These are phyloP conservation scores for Chionis minor DNA, from an alignment of 2,113 vertebrate species.

Conservation along the genomic window DNA sequence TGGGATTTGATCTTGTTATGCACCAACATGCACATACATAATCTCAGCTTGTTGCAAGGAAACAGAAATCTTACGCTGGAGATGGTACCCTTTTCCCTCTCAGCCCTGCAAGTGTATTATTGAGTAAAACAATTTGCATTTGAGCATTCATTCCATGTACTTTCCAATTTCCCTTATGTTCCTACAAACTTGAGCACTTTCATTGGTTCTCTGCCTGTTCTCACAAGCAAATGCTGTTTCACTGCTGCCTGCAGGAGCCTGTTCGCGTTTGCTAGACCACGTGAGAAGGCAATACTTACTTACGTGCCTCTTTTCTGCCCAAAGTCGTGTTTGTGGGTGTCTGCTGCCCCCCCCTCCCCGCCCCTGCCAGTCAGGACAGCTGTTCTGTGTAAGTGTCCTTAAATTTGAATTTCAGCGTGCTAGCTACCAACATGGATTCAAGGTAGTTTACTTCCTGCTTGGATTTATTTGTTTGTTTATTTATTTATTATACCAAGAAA, in stretches of 20 bases:
- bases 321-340: not conserved
- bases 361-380: not conserved
- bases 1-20: not conserved
- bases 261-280: accelerated
- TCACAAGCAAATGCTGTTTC: not conserved
- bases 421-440: not conserved
- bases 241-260: not conserved
- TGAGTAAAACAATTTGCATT: not conserved
- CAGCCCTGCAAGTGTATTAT: not conserved
- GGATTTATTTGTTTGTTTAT: not conserved
- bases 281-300: not conserved
- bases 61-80: not conserved
- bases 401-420: not conserved
- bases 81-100: not conserved
- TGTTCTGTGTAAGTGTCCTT: not conserved
- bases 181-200: not conserved
- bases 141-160: not conserved
- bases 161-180: not conserved
- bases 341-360: not conserved
- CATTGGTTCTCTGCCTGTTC: not conserved
- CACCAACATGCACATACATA: accelerated
- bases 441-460: not conserved
- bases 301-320: not conserved
- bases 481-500: not conserved
- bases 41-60: not conserved